Evolutionary conservation across 2,113 vertebrate species (phyloP).

Genomic region (Dicerorhinus sumatrensis): DNA sequence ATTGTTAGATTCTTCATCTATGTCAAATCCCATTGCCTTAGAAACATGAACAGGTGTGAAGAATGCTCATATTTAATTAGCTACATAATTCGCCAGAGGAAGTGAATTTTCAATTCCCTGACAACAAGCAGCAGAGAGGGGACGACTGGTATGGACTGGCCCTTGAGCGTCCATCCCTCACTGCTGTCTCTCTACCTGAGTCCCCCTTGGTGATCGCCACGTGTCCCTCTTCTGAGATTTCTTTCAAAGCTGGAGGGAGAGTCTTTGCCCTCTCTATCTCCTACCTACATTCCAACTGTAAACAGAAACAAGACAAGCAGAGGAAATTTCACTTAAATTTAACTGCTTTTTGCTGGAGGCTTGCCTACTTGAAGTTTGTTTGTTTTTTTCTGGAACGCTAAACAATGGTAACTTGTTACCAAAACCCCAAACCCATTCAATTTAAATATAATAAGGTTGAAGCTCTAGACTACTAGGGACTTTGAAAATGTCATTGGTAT

Average conservation of each 20-base stretch:
- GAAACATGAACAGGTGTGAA: not conserved
- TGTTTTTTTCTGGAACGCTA: not conserved
- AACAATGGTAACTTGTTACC: not conserved
- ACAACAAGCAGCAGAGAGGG: not conserved
- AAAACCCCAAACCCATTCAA: not conserved
- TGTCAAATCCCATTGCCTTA: not conserved
- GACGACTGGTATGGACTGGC: accelerated
- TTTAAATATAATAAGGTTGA: not conserved
- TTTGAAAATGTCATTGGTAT: not conserved
- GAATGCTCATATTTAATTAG: not conserved
- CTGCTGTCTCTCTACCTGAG: not conserved
- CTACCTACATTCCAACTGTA: not conserved
- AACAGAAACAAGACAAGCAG: not conserved
- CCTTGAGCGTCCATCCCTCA: not conserved
- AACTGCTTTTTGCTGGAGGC: not conserved
- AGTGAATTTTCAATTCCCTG: not conserved
- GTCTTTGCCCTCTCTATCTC: not conserved
- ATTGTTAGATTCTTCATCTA: not conserved
- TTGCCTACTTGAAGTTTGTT: not conserved
- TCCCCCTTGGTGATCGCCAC: too few relatives aligned
- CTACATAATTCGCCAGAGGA: not conserved
- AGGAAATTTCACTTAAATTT: not conserved
- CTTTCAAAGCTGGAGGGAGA: not conserved
- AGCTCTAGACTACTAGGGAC: not conserved
- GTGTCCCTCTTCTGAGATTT: not conserved